Evolutionary conservation across 1,140 invertebrate species (phyloP).

Genomic region (Elysia chlorotica): DNA sequence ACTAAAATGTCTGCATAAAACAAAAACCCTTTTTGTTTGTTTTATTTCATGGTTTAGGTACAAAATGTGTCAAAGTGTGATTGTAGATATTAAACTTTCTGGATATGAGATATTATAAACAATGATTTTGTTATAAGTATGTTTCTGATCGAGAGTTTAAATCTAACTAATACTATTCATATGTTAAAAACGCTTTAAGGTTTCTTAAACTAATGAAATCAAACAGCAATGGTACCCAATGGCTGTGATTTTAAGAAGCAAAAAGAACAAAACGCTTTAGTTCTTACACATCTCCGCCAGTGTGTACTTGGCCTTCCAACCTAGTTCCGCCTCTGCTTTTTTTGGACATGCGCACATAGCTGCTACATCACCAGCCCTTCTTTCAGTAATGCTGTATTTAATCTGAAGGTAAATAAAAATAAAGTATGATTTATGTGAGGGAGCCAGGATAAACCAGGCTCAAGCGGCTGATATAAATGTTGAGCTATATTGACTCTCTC

Average conservation of each 20-base stretch:
- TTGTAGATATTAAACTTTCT: no score
- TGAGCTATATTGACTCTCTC: neutral
- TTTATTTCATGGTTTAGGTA: no score
- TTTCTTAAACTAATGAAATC: no score
- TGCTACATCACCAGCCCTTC: constrained; percentile 82
- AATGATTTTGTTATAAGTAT: no score
- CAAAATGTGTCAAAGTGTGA: no score
- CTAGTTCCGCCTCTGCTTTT: constrained; percentile 75
- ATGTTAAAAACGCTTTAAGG: no score
- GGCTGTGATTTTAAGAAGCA: neutral
- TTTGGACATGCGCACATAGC: constrained; percentile 81
- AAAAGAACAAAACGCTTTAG: neutral
- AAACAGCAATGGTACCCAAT: neutral
- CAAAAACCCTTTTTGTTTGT: no score
- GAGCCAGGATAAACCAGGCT: neutral
- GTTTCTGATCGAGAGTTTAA: neutral
- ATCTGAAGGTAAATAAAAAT: constrained; percentile 60
- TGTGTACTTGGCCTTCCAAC: constrained; percentile 79
- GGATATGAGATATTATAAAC: no score
- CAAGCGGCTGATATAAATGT: neutral
- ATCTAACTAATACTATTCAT: no score
- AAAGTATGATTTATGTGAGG: neutral
- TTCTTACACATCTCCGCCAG: constrained; percentile 86
- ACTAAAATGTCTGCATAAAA: no score
- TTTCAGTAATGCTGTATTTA: constrained; percentile 74